phyloP scores from a whole-genome alignment of 2,797 vertebrate species.

The Artibeus lituratus region DNA sequence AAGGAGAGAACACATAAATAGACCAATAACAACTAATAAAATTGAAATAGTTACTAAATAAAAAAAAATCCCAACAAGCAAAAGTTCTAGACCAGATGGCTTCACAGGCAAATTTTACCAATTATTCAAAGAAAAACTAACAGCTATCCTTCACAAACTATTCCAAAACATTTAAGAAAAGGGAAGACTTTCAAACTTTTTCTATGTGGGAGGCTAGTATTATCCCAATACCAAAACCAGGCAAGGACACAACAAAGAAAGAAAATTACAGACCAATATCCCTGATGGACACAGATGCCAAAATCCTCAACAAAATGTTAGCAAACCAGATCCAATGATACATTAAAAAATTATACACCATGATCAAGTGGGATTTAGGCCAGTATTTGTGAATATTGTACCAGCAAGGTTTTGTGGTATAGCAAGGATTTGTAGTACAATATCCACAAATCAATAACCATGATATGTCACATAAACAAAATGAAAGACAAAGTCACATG shows the following conservation, averaged over 20 bases:
- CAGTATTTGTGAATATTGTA: not conserved
- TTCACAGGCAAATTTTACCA: not conserved
- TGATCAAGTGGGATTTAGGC: not conserved
- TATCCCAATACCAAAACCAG: not conserved
- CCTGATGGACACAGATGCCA: not conserved
- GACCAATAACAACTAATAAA: not conserved
- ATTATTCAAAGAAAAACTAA: not conserved
- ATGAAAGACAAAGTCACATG: not conserved
- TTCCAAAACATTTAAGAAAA: not conserved
- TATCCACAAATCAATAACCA: not conserved
- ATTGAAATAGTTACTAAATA: not conserved
- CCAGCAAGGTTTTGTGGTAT: too few species aligned
- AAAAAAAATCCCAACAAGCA: not conserved
- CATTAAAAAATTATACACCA: not conserved
- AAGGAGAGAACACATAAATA: not conserved
- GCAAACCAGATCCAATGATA: not conserved
- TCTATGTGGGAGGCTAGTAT: not conserved
- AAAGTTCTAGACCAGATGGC: not conserved
- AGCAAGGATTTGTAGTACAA: not conserved
- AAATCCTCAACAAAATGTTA: not conserved
- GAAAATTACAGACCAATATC: not conserved
- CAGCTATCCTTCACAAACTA: not conserved
- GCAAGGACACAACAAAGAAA: not conserved
- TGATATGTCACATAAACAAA: not conserved
- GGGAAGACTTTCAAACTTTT: not conserved